phyloP scores from a whole-genome alignment of 1,140 invertebrate genomes.

The Phthorimaea operculella region DNA sequence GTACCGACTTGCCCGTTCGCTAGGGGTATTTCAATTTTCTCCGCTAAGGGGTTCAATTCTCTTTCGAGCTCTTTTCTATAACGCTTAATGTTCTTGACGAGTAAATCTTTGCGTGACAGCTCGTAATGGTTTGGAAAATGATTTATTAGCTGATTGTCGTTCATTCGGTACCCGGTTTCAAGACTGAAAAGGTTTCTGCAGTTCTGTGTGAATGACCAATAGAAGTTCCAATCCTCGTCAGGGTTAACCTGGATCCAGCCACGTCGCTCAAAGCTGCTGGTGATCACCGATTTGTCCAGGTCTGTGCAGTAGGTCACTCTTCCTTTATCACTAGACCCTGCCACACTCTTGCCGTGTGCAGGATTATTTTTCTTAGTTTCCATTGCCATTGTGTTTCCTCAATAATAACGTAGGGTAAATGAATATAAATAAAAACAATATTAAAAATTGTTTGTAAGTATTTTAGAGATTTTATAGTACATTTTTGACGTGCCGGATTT shows the following conservation, averaged over 20 bases:
- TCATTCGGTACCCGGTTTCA: conserved; percentile 88
- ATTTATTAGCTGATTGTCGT: conserved; percentile 90
- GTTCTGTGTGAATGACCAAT: conserved; percentile 92
- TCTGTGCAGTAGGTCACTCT: conserved; percentile 75
- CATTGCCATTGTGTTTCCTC: neutral
- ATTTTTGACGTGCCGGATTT: too few relatives aligned
- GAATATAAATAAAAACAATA: too few relatives aligned
- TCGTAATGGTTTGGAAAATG: conserved; percentile 97
- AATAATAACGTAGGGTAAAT: too few relatives aligned
- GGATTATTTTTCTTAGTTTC: neutral
- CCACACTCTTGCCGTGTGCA: neutral
- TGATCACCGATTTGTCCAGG: conserved; percentile 92
- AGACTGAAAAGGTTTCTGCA: conserved; percentile 91
- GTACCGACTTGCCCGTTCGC: conserved; percentile 76
- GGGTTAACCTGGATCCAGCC: conserved; percentile 91
- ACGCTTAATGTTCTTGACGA: conserved; percentile 96
- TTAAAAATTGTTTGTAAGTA: too few relatives aligned
- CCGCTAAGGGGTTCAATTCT: conserved; percentile 88
- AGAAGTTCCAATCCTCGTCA: conserved; percentile 96
- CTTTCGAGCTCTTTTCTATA: conserved; percentile 93
- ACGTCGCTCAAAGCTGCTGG: conserved; percentile 91
- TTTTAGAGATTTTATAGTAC: too few relatives aligned
- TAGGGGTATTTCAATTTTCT: conserved; percentile 68
- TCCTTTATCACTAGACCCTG: neutral
- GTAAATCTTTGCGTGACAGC: conserved; percentile 91